Evolutionary conservation across 2,113 vertebrate genomes (phyloP), one percentile per base, ranked within the genome.

Genomic region (Balaenoptera acutorostrata): DNA sequence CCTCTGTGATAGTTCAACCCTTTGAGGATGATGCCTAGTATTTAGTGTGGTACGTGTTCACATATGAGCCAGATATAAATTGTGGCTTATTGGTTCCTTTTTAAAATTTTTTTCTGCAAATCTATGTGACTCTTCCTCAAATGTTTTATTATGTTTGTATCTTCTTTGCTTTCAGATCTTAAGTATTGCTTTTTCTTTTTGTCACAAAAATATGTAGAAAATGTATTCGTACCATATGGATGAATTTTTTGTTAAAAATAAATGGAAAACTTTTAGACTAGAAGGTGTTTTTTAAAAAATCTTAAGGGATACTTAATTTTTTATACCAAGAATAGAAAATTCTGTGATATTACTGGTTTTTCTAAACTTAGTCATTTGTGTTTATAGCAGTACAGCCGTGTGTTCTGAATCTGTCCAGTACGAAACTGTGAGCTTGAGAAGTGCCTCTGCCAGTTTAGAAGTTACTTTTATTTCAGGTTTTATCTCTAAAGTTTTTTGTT

Each of bases 231-330:
- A 55, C 33, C 10, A 77, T 57, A 36, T 72, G 7, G 66, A 88
- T 74, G 82, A 29, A 93, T 92, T 88, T 84, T 69, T 33, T 92
- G 36, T 69, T 52, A 91, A 87, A 80, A 88, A 74, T 88, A 81
- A 94, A 74, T 74, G 36, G 27, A 20, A 66, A 88, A 77, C 27
- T 64, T 66, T 87, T 36, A n/a, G 69, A 46, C 33, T 80, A 88
- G 55, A 90, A 83, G 44, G 14, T 52, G 14, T n/a, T 41, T 85
- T 71, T 49, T 8, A 77, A 90, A 77, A 74, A 52, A 8, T 49
- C 15, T 92, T 59, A 84, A 52, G 17, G 77, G n/a, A 63, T 77
- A 64, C 15, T 88, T 91, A 41, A 25, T 41, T 66, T 88, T 88
- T 95, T 91, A n/a, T 12, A 93, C 6, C 41, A 64, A 57, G 46